Conservation (phyloP, 2,888 invertebrate genomes). For the Aporophyla nigra region DNA sequence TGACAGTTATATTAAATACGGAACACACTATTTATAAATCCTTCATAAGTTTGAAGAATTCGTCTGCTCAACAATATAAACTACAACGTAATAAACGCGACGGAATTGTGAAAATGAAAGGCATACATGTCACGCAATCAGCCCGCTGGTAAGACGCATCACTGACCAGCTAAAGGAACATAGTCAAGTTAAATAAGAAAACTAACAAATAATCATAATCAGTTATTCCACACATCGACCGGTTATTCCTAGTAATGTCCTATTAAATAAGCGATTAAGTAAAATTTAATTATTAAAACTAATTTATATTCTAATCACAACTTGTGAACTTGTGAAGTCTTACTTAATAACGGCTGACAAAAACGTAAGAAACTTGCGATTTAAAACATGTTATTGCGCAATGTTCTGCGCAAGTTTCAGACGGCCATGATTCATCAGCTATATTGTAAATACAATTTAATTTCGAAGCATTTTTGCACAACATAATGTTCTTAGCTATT, state of each 20-base stretch:
- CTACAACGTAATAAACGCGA: not conserved
- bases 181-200: slow-evolving; percentile 4
- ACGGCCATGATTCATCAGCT: too few species aligned
- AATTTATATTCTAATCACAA: slow-evolving; percentile 57
- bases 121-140: not conserved
- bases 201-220: slow-evolving; percentile 17
- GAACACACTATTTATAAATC: not conserved
- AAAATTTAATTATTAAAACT: slow-evolving; percentile 46
- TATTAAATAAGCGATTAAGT: slow-evolving; percentile 54
- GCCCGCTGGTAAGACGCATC: not conserved
- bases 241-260: slow-evolving; percentile 35
- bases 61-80: not conserved
- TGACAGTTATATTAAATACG: not conserved
- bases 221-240: slow-evolving; percentile 34
- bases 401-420: too few species aligned
- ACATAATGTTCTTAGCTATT: not conserved
- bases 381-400: not conserved
- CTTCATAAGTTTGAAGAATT: not conserved
- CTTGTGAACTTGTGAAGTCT: slow-evolving; percentile 40
- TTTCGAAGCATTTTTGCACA: too few species aligned
- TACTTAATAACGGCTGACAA: slow-evolving; percentile 1
- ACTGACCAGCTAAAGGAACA: slow-evolving; percentile 28
- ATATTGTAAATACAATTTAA: too few species aligned
- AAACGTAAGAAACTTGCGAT: not conserved
- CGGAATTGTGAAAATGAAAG: not conserved